phyloP scores from a whole-genome alignment of 2,888 invertebrate species.

The Drosophila planitibia region DNA sequence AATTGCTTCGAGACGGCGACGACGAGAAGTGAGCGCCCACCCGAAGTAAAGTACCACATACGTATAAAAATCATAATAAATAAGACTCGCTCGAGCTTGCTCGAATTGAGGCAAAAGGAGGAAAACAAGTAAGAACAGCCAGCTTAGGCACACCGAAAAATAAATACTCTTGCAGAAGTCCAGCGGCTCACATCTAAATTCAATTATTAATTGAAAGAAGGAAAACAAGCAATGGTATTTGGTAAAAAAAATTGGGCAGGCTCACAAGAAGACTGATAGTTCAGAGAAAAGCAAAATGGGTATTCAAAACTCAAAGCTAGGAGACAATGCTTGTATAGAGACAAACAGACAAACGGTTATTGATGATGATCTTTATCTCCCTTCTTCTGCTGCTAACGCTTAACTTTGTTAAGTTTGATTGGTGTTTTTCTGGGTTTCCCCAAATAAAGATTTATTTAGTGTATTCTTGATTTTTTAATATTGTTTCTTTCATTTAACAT shows the following conservation, averaged over 20 bases:
- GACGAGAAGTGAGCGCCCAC: slow-evolving; percentile 49
- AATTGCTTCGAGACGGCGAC: slow-evolving; percentile 49
- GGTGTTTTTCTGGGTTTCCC: rapidly evolving
- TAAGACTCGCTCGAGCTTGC: slow-evolving; percentile 41
- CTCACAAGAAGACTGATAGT: background rate
- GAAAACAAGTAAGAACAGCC: background rate
- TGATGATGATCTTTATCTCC: background rate
- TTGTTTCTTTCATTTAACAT: background rate
- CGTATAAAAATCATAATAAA: slow-evolving; percentile 57
- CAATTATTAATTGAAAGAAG: background rate
- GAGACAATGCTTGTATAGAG: background rate
- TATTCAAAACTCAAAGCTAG: background rate
- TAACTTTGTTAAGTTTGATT: background rate
- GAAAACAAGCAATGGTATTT: background rate
- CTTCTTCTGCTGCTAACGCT: background rate
- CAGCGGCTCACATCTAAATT: background rate
- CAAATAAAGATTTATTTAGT: background rate
- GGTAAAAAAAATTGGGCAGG: background rate
- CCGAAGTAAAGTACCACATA: slow-evolving; percentile 32
- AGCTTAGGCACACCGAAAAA: background rate
- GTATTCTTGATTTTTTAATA: background rate
- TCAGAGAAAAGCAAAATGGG: background rate
- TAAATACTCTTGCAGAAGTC: background rate
- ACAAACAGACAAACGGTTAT: background rate
- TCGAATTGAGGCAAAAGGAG: slow-evolving; percentile 2